These are phyloP conservation scores for Torymus tubicola DNA, from an alignment of 2,888 invertebrate genomes.

Conservation along the genomic window DNA sequence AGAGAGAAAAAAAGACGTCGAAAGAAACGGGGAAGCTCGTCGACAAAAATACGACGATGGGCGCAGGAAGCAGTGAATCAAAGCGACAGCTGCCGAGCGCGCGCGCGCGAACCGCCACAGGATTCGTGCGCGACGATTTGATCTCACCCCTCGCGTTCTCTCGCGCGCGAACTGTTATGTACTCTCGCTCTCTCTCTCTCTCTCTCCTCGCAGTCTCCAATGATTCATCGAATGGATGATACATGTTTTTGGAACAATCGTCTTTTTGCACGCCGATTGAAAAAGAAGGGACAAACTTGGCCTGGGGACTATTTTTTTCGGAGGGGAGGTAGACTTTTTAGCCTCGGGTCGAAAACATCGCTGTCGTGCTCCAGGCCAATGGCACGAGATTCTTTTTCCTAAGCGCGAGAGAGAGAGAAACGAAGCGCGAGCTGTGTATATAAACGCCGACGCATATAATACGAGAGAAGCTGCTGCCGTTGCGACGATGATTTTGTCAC, in stretches of 20 bases:
- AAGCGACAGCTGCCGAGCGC: conserved; percentile 67
- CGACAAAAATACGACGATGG: conserved; percentile 67
- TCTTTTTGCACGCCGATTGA: conserved; percentile 14
- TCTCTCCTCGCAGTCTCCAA: conserved; percentile 4
- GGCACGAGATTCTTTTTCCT: too few relatives aligned
- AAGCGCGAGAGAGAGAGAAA: too few relatives aligned
- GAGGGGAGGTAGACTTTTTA: background rate
- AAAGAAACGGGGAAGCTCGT: conserved; percentile 55
- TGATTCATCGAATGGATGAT: conserved; percentile 48
- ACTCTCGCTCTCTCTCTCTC: conserved; percentile 14
- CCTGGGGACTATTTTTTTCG: background rate
- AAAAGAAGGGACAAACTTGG: background rate
- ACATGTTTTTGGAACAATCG: conserved; percentile 18
- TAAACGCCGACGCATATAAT: too few relatives aligned
- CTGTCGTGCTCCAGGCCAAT: background rate
- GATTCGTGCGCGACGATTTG: conserved; percentile 63
- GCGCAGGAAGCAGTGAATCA: conserved; percentile 73
- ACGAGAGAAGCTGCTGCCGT: too few relatives aligned
- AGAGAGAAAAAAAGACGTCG: conserved; percentile 51
- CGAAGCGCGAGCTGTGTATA: too few relatives aligned
- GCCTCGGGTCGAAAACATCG: background rate
- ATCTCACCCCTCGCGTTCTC: conserved; percentile 52
- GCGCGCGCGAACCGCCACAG: conserved; percentile 49
- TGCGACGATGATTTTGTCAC: too few relatives aligned
- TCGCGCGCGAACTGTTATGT: background rate